phyloP scores from a whole-genome alignment of 35 echinoderm and acorn worm species.

The Diadema setosum region DNA sequence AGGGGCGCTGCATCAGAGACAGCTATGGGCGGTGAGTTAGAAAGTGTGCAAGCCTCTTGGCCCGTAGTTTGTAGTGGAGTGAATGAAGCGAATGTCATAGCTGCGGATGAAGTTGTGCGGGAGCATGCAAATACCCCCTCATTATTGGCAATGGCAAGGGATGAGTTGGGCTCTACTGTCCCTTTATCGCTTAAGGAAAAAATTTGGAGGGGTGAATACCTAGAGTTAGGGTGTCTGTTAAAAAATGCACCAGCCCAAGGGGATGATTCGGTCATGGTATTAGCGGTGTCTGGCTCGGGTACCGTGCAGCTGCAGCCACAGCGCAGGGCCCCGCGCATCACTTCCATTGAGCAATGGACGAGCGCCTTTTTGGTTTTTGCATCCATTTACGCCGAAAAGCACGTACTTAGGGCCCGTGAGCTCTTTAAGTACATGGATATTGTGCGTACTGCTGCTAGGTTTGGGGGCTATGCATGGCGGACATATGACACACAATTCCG shows the following conservation, averaged over 20 bases:
- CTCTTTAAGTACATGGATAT: constrained; percentile 12
- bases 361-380: not conserved
- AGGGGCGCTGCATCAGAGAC: too few species aligned
- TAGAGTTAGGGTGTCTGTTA: not conserved
- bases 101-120: too few species aligned
- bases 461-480: not conserved
- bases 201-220: not conserved
- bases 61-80: too few species aligned
- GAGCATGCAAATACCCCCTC: too few species aligned
- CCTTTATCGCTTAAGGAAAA: not conserved
- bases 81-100: too few species aligned
- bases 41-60: too few species aligned
- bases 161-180: not conserved
- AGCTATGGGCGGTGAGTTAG: too few species aligned
- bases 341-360: not conserved
- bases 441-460: not conserved
- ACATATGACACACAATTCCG: constrained; percentile 27
- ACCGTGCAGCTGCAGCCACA: not conserved
- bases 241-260: not conserved
- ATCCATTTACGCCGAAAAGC: not conserved
- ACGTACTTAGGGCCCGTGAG: not conserved
- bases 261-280: not conserved
- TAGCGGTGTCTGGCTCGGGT: not conserved
- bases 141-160: not conserved
- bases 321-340: not conserved